These are phyloP conservation scores for Ridgeia piscesae DNA, from an alignment of 1,140 invertebrate species.

Conservation along the genomic window DNA sequence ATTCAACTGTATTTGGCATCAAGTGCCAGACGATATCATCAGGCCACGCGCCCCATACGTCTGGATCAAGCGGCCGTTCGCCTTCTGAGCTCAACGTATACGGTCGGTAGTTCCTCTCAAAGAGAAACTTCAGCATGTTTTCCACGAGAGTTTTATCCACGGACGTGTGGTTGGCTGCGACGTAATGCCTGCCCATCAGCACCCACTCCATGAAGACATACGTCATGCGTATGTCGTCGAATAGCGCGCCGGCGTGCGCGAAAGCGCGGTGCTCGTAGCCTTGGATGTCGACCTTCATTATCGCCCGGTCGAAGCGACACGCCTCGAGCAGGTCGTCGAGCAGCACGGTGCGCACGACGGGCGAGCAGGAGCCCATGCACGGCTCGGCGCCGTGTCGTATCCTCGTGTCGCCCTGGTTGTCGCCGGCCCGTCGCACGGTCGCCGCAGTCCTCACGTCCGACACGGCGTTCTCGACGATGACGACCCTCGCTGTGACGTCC, in stretches of 20 bases:
- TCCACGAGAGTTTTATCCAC: constrained; percentile 7
- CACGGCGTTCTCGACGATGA: constrained; percentile 41
- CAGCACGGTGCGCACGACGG: constrained; percentile 30
- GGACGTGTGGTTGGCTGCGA: not conserved
- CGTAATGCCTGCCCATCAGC: constrained; percentile 16
- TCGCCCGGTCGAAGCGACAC: constrained; percentile 29
- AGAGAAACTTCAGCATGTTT: constrained; percentile 20
- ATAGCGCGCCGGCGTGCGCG: constrained; percentile 33
- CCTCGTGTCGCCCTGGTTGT: constrained; percentile 45
- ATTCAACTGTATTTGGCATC: not conserved
- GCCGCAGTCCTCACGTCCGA: constrained; percentile 37
- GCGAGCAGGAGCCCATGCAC: constrained; percentile 27
- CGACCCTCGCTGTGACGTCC: constrained; percentile 34
- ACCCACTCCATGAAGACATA: constrained; percentile 54
- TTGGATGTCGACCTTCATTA: constrained; percentile 34
- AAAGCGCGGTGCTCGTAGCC: constrained; percentile 47
- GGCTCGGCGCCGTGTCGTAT: constrained; percentile 30
- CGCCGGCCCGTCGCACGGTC: constrained; percentile 33
- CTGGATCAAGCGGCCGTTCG: constrained; percentile 12
- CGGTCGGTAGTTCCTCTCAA: constrained; percentile 17
- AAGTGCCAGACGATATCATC: constrained; percentile 22
- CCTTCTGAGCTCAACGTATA: not conserved
- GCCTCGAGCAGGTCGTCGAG: constrained; percentile 39
- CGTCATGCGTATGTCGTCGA: constrained; percentile 38
- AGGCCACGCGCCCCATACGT: constrained; percentile 16